phyloP scores from a whole-genome alignment of 1,140 invertebrate genomes.

The Drosophila lacertosa region DNA sequence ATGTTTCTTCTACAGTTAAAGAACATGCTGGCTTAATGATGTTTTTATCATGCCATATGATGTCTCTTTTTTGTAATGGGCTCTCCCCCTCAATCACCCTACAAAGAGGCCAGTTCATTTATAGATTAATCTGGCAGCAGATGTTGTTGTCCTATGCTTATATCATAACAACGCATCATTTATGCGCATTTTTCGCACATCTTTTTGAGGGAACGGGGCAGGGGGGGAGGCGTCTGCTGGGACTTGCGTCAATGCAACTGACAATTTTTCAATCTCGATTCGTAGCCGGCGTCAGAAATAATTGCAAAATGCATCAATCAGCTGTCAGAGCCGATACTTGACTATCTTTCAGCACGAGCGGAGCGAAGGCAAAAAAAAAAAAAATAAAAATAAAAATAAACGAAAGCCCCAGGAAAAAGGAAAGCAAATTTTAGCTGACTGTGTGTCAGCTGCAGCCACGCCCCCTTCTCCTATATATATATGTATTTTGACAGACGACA shows the following conservation, averaged over 20 bases:
- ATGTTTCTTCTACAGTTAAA: too few species aligned
- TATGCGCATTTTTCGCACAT: slow-evolving; percentile 56
- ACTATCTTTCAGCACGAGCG: slow-evolving; percentile 42
- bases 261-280: slow-evolving; percentile 78
- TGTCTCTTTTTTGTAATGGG: too few species aligned
- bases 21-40: too few species aligned
- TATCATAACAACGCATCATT: slow-evolving; percentile 49
- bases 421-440: slow-evolving; percentile 6
- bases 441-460: slow-evolving; percentile 55
- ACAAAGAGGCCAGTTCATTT: slow-evolving; percentile 20
- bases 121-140: slow-evolving; percentile 29
- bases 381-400: too few species aligned
- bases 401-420: not conserved
- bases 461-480: not conserved
- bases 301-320: slow-evolving; percentile 81
- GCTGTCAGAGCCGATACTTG: slow-evolving; percentile 58
- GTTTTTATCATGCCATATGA: too few species aligned
- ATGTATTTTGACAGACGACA: slow-evolving; percentile 57
- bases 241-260: slow-evolving; percentile 64
- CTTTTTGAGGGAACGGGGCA: too few species aligned
- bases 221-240: slow-evolving; percentile 10
- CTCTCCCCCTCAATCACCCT: too few species aligned
- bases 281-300: slow-evolving; percentile 69
- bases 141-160: not conserved
- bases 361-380: slow-evolving; percentile 21